Percentiles rank a stretch among this genome's conserved stretches.
Conservation (phyloP, 2,888 invertebrate genomes). For the Stomorhina lunata region DNA sequence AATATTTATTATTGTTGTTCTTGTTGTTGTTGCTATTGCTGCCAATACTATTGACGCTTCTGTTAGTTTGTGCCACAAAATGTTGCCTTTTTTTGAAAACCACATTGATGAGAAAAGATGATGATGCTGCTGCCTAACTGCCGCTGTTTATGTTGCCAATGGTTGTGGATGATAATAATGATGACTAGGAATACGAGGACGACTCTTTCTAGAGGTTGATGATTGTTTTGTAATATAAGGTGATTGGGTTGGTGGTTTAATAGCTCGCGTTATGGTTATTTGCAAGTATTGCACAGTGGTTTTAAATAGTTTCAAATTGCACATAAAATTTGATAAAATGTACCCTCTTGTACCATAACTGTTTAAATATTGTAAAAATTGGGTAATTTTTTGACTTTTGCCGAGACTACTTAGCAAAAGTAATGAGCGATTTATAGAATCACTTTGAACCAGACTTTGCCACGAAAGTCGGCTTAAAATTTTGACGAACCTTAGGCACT, state of each 20-base stretch:
- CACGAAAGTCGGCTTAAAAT: too few species aligned
- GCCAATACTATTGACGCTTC: constrained; percentile 41
- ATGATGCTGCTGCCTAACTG: constrained; percentile 7
- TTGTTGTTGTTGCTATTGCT: constrained; percentile 21
- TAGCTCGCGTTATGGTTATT: background rate
- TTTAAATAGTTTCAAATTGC: too few species aligned
- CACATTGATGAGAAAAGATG: constrained; percentile 36
- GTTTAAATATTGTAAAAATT: too few species aligned
- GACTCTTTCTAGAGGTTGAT: constrained; percentile 28
- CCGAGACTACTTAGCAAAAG: too few species aligned
- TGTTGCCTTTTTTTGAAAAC: constrained; percentile 37
- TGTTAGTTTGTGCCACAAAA: constrained; percentile 29
- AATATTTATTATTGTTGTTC: too few species aligned
- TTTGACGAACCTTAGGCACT: too few species aligned
- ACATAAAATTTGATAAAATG: too few species aligned
- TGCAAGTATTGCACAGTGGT: background rate
- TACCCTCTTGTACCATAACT: too few species aligned
- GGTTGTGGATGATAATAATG: constrained; percentile 15
- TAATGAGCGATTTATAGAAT: too few species aligned
- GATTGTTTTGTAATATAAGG: constrained; percentile 31
- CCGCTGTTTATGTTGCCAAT: background rate
- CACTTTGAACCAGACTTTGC: too few species aligned
- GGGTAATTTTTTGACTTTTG: too few species aligned
- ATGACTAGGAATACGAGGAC: constrained; percentile 15
- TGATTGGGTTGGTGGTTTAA: constrained; percentile 37